A percentile compares a stretch with the other conserved stretches of the same genome.
Evolutionary conservation across 2,797 vertebrate genomes (phyloP).

Genomic region (Chlorospingus flavigularis): DNA sequence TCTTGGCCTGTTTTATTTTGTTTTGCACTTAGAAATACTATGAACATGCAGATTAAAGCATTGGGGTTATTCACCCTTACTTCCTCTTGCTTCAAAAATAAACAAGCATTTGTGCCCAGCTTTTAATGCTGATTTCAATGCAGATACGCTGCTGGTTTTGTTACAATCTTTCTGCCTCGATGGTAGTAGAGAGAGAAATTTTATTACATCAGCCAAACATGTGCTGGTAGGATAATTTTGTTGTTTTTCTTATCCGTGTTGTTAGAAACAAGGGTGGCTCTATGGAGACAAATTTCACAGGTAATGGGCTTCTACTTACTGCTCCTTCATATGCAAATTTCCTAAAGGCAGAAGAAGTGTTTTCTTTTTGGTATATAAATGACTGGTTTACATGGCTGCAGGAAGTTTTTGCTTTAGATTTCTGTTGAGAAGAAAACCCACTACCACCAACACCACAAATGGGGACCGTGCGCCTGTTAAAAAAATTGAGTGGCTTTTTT

Average conservation of each 20-base stretch:
- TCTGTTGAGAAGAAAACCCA: neutral
- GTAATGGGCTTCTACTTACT: neutral
- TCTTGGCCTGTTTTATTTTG: neutral
- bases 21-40: neutral
- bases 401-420: neutral
- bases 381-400: neutral
- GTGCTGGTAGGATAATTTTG: neutral
- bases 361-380: neutral
- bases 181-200: neutral
- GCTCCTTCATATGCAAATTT: neutral
- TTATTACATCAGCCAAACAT: neutral
- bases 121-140: neutral
- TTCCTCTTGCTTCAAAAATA: neutral
- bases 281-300: neutral
- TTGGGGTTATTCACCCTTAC: neutral
- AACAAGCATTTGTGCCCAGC: neutral
- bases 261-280: neutral
- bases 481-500: neutral
- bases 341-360: neutral
- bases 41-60: neutral
- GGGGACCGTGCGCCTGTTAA: fast-evolving
- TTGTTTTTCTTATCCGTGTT: neutral
- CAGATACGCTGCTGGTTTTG: neutral
- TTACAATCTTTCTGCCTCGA: neutral
- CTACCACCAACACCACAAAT: neutral